Evolutionary conservation across 2,113 vertebrate species (phyloP).

Genomic region (Amia ocellicauda): DNA sequence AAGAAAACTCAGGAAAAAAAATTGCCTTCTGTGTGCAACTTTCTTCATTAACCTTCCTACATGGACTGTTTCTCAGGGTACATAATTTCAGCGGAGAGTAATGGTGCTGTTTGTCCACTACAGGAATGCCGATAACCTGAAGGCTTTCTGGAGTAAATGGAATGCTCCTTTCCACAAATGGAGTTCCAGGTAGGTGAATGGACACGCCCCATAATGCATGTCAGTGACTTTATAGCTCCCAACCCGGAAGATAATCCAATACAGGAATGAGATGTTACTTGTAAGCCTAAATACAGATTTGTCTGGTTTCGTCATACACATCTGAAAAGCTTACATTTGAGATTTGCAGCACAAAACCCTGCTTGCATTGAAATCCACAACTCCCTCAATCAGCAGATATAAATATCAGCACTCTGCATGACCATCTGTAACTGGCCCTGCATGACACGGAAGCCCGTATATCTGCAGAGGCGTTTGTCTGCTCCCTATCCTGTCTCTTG

Average conservation of each 20-base stretch:
- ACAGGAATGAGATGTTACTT: not conserved
- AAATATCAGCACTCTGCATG: no score
- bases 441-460: no score
- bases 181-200: constrained; percentile 32
- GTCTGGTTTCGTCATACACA: no score
- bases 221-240: not conserved
- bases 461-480: no score
- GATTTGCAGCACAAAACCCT: no score
- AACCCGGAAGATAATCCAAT: not conserved
- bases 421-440: no score
- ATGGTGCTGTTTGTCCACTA: not conserved
- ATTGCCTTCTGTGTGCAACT: not conserved
- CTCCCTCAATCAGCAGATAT: not conserved
- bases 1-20: not conserved
- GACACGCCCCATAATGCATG: no score
- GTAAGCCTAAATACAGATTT: no score
- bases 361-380: no score
- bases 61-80: no score
- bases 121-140: constrained; percentile 44
- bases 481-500: not conserved
- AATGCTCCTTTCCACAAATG: constrained; percentile 40
- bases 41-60: not conserved
- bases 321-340: no score
- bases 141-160: constrained; percentile 38
- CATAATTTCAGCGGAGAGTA: no score